phyloP scores from a whole-genome alignment of 2,888 invertebrate genomes.

The Apodemia duryi region DNA sequence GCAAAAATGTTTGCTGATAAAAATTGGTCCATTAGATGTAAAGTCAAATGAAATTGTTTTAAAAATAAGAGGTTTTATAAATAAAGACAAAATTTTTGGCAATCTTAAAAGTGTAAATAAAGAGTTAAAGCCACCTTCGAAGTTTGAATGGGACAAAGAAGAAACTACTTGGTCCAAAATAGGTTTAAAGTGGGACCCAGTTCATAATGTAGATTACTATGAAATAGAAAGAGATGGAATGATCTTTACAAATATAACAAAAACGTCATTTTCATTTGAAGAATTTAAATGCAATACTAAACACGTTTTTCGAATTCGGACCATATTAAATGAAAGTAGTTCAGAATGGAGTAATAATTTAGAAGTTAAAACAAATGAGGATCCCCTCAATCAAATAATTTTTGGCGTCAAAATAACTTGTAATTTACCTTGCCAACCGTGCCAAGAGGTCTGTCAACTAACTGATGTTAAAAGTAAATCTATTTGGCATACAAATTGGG shows the following conservation, averaged over 20 bases:
- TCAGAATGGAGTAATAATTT: conserved; percentile 60
- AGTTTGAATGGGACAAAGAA: conserved; percentile 40
- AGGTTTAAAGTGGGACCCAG: conserved; percentile 46
- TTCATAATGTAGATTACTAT: conserved; percentile 42
- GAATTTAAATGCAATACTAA: conserved; percentile 43
- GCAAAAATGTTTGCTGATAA: conserved; percentile 54
- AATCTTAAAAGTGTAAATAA: conserved; percentile 33
- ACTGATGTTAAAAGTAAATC: conserved; percentile 30
- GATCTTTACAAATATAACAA: conserved; percentile 51
- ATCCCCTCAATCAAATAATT: conserved; percentile 41
- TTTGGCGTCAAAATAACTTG: conserved; percentile 36
- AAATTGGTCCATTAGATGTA: conserved; percentile 51
- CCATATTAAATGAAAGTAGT: conserved; percentile 42
- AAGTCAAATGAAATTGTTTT: conserved; percentile 49
- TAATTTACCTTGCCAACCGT: conserved; percentile 38
- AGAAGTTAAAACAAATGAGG: conserved; percentile 40
- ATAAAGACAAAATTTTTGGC: conserved; percentile 42
- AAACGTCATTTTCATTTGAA: conserved; percentile 43
- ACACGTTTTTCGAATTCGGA: conserved; percentile 54
- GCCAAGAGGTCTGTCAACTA: conserved; percentile 37
- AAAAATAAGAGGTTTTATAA: conserved; percentile 51
- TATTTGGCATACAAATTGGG: conserved; percentile 40
- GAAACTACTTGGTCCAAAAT: conserved; percentile 44
- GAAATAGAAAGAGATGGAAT: conserved; percentile 60
- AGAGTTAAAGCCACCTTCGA: conserved; percentile 38